Base-by-base conservation (phyloP, 2,113 vertebrate species). In the Gnathonemus longibarbis region DNA sequence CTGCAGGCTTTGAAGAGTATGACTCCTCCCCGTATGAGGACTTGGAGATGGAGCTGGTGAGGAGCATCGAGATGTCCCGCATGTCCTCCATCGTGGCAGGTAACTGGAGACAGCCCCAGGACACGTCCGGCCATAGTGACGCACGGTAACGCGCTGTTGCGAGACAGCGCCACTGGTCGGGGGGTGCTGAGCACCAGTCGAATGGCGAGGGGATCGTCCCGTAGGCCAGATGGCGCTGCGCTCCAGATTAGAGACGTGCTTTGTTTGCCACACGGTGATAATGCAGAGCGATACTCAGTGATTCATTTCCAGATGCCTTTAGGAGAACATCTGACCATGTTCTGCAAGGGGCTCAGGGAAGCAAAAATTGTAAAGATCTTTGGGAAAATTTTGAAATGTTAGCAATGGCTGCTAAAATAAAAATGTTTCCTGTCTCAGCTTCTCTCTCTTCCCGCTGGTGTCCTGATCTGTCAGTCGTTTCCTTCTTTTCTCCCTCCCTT, bases 11-110 rank as follows among this genome's bases (percentile, higher is more conserved):
- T 93, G 94, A 96, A 83, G 95, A 94, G 90, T 93, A 95, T 91
- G 96, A 96, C 90, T 88, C 94, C 19, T 97, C 96, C 89, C 97
- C 97, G 6, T 97, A 97, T 88, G 95, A 96, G 88, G 96, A 96
- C 90, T 91, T 94, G 91, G 94, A 92, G 90, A 94, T 95, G 90
- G 95, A 95, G 92, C 95, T 95, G 77, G 94, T 94, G 83, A 95
- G 95, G 94, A 96, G 96, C 91, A 94, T 94, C 80, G 95, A 97
- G 91, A 94, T 96, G 88, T 93, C 94, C 84, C 94, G 96, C 89
- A 92, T 97, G 91, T 94, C 93, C 89, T 94, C 94, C 90, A 92
- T 95, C 90, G 92, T 95, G 89, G 95, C 96, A 95, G 97, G 96
- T 97, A 93, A 84, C 21, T 83, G n/a, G 74, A 45, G 5, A 48